Evolutionary conservation across 2,113 vertebrate species (phyloP), one percentile per base, ranked within the genome.

Genomic region (Trachemys scripta): DNA sequence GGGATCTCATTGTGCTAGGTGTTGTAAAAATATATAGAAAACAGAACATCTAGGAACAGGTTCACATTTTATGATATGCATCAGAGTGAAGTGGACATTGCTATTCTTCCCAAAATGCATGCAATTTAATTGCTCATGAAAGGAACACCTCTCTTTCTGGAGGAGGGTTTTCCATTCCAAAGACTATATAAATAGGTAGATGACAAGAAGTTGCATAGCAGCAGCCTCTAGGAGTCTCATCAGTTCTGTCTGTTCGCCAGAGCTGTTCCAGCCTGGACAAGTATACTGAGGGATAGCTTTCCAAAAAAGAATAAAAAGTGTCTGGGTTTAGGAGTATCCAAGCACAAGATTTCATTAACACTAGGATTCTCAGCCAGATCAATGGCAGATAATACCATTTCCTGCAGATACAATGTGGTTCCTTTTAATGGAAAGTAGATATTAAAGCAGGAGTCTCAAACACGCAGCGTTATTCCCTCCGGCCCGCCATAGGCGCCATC

Each of bases 131-230:
- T 87, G 20, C n/a, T 25, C 88, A 62, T 85, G 14, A 84, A 80
- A 85, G 79, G 69, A 88, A 56, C 20, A 31, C 27, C 50, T 91
- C 8, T 87, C n/a, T 20, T 94, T 89, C 31, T 69, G 65, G 65
- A 92, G 94, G 93, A 89, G 59, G 54, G 47, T 84, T 62, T 90
- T 29, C 78, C 80, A 4, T 95, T 93, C 93, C 76, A 53, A 53
- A 85, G 38, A 72, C 56, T 19, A 4, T 20, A 38, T 8, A 72
- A 38, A 20, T 10, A 38, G n/a, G 35, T 38, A 72, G 35, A 19
- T 22, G 65, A 22, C 9, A 38, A 35, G 14, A 72, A 38, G 65
- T 38, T 72, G n/a, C 35, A 72, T 72, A 72, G 17, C 65, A 20
- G 65, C 17, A 38, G 65, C 4, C 20, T 65, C 31, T 35, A 65